Percentiles rank a stretch among this genome's conserved stretches.
phyloP scores from a whole-genome alignment of 2,888 invertebrate genomes.

The Gymnosoma rotundatum region DNA sequence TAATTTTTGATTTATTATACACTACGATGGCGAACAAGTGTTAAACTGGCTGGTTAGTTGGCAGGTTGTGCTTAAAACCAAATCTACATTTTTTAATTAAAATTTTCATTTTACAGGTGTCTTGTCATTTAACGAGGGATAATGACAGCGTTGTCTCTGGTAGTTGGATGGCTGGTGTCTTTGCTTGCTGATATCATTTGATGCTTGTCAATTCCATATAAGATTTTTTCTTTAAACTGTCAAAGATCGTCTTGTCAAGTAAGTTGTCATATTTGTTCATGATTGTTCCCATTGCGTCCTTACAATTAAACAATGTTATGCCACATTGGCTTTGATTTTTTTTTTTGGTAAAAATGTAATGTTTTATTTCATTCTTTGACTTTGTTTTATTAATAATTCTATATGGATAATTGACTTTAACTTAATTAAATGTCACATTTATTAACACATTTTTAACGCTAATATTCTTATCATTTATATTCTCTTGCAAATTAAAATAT shows the following conservation, averaged over 20 bases:
- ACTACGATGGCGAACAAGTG: conserved; percentile 44
- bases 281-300: conserved; percentile 38
- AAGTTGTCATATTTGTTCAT: conserved; percentile 51
- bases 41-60: conserved; percentile 23
- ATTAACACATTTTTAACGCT: conserved; percentile 11
- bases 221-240: conserved; percentile 33
- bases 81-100: conserved; percentile 45
- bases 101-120: conserved; percentile 59
- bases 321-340: conserved; percentile 4
- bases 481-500: conserved; percentile 60
- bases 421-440: conserved; percentile 67
- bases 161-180: not conserved
- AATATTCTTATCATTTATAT: conserved; percentile 5
- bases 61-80: conserved; percentile 22
- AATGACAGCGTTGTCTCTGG: conserved; percentile 38
- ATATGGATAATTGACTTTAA: conserved; percentile 60
- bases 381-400: conserved; percentile 38
- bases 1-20: conserved; percentile 66
- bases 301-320: conserved; percentile 48
- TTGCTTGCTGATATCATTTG: conserved; percentile 55
- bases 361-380: not conserved
- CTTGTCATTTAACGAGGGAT: conserved; percentile 41
- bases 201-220: conserved; percentile 60
- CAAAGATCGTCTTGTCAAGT: conserved; percentile 58
- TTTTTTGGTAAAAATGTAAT: conserved; percentile 6